A percentile compares a stretch with the other conserved stretches of the same genome.
These are phyloP conservation scores for Anarsia innoxiella DNA, from an alignment of 2,888 invertebrate species.

Conservation along the genomic window DNA sequence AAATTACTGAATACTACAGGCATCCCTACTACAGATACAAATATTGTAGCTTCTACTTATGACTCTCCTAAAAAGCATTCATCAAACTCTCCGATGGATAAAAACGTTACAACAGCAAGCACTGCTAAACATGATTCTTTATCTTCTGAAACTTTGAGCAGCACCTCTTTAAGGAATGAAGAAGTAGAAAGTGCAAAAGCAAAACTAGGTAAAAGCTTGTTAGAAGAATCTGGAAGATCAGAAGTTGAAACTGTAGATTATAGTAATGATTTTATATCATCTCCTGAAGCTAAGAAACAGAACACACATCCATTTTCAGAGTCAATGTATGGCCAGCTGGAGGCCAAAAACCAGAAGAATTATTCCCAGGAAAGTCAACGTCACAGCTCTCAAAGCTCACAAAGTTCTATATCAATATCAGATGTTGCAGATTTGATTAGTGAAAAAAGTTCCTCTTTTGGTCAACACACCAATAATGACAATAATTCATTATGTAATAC, in stretches of 20 bases:
- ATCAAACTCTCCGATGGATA: neutral
- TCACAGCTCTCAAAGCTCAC: constrained; percentile 47
- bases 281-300: constrained; percentile 35
- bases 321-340: constrained; percentile 22
- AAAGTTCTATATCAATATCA: constrained; percentile 60
- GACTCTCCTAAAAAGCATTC: neutral
- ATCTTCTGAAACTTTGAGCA: constrained; percentile 35
- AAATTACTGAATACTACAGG: constrained; percentile 49
- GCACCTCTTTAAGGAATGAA: constrained; percentile 29
- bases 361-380: constrained; percentile 34
- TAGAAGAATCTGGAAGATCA: constrained; percentile 34
- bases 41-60: constrained; percentile 15
- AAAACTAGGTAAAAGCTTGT: too few relatives aligned
- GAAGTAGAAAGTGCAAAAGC: constrained; percentile 25
- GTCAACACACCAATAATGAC: constrained; percentile 28
- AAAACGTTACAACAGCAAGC: constrained; percentile 3
- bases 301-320: constrained; percentile 20
- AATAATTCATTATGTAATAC: constrained; percentile 21
- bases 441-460: constrained; percentile 44
- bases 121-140: constrained; percentile 25
- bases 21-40: constrained; percentile 31
- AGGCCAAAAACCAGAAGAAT: constrained; percentile 28
- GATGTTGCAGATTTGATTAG: constrained; percentile 65
- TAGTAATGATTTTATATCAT: constrained; percentile 55
- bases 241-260: constrained; percentile 50